A percentile compares a stretch with the other conserved stretches of the same genome.
Conservation (phyloP, 2,797 vertebrate genomes). For the Sebastes paucispinis region DNA sequence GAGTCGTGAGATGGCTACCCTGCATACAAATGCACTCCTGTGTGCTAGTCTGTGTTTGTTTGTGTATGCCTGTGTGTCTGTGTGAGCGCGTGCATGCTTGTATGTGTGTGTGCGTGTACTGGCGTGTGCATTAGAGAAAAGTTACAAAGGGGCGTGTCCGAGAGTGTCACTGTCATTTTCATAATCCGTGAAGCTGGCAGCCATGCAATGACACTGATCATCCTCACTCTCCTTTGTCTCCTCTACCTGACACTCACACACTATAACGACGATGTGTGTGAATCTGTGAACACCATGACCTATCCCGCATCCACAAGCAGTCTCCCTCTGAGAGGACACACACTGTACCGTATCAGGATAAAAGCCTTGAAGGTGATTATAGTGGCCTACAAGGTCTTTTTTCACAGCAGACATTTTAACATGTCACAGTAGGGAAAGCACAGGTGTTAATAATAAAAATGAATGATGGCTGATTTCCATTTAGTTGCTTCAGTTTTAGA, state of each 20-base stretch:
- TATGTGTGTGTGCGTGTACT: conserved; percentile 7
- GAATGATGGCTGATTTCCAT: neutral
- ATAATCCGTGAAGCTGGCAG: conserved; percentile 49
- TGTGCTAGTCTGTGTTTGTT: conserved; percentile 1
- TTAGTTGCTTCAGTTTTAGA: neutral
- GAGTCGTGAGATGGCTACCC: conserved; percentile 66
- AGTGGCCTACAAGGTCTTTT: neutral
- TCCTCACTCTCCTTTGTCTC: conserved; percentile 43
- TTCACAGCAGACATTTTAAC: neutral
- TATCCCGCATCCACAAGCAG: conserved; percentile 9
- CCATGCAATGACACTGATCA: conserved; percentile 43
- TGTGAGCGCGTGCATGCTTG: neutral
- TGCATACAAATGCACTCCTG: conserved; percentile 65
- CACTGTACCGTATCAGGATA: neutral
- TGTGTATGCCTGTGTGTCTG: neutral
- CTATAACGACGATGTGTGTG: neutral
- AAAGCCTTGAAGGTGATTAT: neutral
- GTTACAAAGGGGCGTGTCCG: conserved; percentile 25
- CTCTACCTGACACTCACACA: conserved; percentile 40
- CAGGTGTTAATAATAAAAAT: neutral
- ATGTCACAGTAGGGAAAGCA: neutral
- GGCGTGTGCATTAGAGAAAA: conserved; percentile 19
- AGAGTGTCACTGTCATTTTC: conserved; percentile 55
- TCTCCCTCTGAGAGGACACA: conserved; percentile 1
- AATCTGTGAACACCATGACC: conserved; percentile 34